Conservation (phyloP, 1,140 invertebrate species). For the Drosophila saltans region DNA sequence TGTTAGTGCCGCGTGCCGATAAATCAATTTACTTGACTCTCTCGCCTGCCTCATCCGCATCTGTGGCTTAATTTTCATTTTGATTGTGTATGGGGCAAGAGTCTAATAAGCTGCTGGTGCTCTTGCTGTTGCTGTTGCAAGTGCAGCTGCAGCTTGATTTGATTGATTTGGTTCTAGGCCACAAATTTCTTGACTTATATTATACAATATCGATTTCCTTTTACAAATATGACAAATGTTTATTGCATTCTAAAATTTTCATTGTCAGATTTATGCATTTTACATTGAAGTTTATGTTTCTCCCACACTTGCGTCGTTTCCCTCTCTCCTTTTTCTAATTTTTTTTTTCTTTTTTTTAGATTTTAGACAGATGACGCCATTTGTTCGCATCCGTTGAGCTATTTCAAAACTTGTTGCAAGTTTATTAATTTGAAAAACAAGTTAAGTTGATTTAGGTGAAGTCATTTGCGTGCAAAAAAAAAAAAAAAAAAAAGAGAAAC, state of each 20-base stretch:
- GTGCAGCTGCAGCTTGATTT: too few species aligned
- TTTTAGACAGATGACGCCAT: conserved; percentile 58
- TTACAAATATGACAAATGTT: too few species aligned
- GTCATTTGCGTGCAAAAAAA: conserved; percentile 69
- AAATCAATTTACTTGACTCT: conserved; percentile 67
- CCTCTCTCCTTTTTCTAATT: conserved; percentile 27
- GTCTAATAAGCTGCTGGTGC: conserved; percentile 18
- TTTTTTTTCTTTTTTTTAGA: background rate
- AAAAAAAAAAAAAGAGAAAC: conserved; percentile 43
- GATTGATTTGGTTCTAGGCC: background rate
- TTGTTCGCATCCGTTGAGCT: conserved; percentile 54
- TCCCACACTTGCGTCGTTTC: background rate
- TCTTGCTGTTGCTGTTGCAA: background rate
- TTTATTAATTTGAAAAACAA: conserved; percentile 63
- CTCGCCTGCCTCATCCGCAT: conserved; percentile 13
- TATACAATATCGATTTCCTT: too few species aligned
- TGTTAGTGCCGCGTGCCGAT: conserved; percentile 65
- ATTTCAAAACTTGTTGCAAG: conserved; percentile 66
- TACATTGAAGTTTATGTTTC: conserved; percentile 29
- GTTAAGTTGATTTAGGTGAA: conserved; percentile 71
- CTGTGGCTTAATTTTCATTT: conserved; percentile 51
- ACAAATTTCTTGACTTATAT: background rate
- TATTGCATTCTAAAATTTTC: conserved; percentile 17
- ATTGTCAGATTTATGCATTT: conserved; percentile 42
- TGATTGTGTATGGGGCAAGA: conserved; percentile 51